Conservation (phyloP, 2,888 invertebrate genomes). For the Artemia sinica region DNA sequence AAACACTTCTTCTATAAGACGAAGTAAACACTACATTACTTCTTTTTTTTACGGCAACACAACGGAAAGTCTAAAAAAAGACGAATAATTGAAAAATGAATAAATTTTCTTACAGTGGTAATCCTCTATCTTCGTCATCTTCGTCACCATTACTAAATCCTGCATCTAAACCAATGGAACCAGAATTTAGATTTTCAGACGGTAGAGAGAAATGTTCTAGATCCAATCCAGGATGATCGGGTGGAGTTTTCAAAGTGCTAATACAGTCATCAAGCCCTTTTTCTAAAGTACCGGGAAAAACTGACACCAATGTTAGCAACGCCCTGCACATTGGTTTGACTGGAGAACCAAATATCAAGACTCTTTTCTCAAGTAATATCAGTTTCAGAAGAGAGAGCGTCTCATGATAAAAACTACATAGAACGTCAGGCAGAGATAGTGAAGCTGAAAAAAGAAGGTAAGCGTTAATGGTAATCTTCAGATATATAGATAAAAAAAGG, state of each 20-base stretch:
- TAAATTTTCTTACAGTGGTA: too few relatives aligned
- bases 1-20: too few relatives aligned
- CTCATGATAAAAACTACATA: conserved; percentile 76
- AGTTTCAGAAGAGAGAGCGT: conserved; percentile 79
- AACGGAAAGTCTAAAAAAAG: too few relatives aligned
- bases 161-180: too few relatives aligned
- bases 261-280: conserved; percentile 48
- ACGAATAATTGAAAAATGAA: too few relatives aligned
- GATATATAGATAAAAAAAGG: neutral
- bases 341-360: conserved; percentile 81
- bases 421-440: conserved; percentile 46
- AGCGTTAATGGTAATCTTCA: conserved; percentile 17
- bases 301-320: conserved; percentile 67
- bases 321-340: conserved; percentile 72
- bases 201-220: too few relatives aligned
- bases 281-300: conserved; percentile 76
- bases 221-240: too few relatives aligned
- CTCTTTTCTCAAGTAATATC: conserved; percentile 65
- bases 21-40: too few relatives aligned
- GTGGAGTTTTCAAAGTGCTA: neutral
- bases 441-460: conserved; percentile 14
- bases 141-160: too few relatives aligned
- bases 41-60: too few relatives aligned
- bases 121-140: too few relatives aligned
- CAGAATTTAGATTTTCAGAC: too few relatives aligned